Percentiles rank a stretch among this genome's conserved stretches.
Conservation (phyloP, 2,113 vertebrate genomes). For the Caretta caretta region DNA sequence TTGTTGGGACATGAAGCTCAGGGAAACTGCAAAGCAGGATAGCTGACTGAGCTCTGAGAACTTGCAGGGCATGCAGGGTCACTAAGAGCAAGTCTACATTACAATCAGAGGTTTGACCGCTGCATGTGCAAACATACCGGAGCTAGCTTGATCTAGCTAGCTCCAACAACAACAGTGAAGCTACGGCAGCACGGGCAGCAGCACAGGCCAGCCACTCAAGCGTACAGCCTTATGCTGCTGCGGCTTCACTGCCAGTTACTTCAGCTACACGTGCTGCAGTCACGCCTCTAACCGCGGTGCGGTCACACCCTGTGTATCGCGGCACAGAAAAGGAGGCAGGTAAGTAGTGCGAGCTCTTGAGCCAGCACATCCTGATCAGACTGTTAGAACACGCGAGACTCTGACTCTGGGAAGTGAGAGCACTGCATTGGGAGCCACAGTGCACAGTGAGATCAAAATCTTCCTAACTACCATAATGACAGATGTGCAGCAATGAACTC, state of each 20-base stretch:
- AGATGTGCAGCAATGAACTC: not conserved
- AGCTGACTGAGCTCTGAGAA: not conserved
- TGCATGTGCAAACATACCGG: not conserved
- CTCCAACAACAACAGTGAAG: not conserved
- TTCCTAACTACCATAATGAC: no score
- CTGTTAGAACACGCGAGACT: not conserved
- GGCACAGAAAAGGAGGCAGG: not conserved
- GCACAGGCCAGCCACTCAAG: not conserved
- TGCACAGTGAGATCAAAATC: not conserved
- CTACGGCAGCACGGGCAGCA: not conserved
- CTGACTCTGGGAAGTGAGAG: not conserved
- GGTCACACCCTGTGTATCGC: not conserved
- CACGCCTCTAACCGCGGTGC: not conserved
- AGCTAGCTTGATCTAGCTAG: not conserved
- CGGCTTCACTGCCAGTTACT: not conserved
- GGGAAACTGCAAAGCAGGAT: not conserved
- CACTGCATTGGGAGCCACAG: not conserved
- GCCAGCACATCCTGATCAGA: not conserved
- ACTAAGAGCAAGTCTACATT: not conserved
- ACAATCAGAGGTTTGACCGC: not conserved
- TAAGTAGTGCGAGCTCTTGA: not conserved
- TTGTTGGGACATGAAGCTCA: not conserved
- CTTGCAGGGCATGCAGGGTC: not conserved
- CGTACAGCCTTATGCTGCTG: not conserved
- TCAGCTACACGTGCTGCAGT: not conserved